A percentile compares a stretch with the other conserved stretches of the same genome.
Evolutionary conservation across 1,140 invertebrate genomes (phyloP).

Genomic region (Aphidius gifuensis): DNA sequence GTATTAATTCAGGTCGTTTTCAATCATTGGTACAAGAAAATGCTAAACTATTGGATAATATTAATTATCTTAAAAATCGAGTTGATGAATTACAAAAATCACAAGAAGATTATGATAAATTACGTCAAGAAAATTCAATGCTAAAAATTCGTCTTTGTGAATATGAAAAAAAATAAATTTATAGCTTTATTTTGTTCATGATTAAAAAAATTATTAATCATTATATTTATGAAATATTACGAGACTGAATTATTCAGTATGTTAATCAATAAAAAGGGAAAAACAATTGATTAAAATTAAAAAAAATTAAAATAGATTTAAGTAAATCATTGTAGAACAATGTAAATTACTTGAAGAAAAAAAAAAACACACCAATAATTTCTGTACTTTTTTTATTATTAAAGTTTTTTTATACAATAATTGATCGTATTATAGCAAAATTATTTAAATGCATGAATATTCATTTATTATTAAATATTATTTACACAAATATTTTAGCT

Average conservation of each 20-base stretch:
- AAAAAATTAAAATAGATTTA: too few species aligned
- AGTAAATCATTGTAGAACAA: too few species aligned
- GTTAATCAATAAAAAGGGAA: too few species aligned
- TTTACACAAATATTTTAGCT: too few species aligned
- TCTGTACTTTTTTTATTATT: too few species aligned
- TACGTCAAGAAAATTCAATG: slow-evolving; percentile 43
- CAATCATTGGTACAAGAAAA: slow-evolving; percentile 41
- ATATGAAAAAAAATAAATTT: slow-evolving; percentile 19
- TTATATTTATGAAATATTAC: slow-evolving; percentile 1
- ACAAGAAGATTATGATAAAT: slow-evolving; percentile 32
- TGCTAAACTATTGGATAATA: slow-evolving; percentile 37
- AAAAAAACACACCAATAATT: too few species aligned
- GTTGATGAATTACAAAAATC: slow-evolving; percentile 40
- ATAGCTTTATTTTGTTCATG: background rate
- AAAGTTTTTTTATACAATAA: too few species aligned
- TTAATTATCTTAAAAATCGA: slow-evolving; percentile 35
- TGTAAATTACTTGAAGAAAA: too few species aligned
- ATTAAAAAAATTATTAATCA: background rate
- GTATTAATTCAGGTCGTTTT: slow-evolving; percentile 32
- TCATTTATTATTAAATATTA: too few species aligned
- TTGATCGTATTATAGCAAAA: too few species aligned
- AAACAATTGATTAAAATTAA: too few species aligned
- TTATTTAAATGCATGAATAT: too few species aligned
- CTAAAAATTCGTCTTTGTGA: slow-evolving; percentile 44
- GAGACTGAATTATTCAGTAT: background rate